Base-by-base conservation (phyloP, 2,888 invertebrate genomes). In the Diaperis boleti region DNA sequence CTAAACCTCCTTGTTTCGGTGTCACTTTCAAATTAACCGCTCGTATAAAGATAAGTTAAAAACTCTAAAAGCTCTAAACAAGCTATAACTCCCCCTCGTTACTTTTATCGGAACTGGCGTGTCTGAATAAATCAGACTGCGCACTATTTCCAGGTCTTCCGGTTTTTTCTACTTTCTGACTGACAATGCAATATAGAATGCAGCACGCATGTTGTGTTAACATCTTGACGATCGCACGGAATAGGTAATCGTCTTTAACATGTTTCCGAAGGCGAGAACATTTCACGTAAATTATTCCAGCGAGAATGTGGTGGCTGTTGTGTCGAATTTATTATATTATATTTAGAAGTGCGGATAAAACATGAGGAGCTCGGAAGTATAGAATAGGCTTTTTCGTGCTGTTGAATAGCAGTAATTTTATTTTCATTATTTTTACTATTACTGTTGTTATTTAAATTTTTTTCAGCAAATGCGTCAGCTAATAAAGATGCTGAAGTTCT, bases 31-130 rank as follows among this genome's bases (percentile, higher is more conserved):
- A n/a, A n/a, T n/a, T n/a, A n/a, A n/a, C n/a, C n/a, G n/a, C n/a
- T n/a, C n/a, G n/a, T n/a, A n/a, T n/a, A n/a, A 14, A 50, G 62
- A 62, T 62, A 62, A 63, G 35, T 42, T 56, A 59, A 59, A 59
- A 59, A 52, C 20, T 42, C 44, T 35, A 42, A 59, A 59, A 59
- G 45, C 20, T 42, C 44, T 35, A 42, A 59, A 59, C 59, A 52
- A 60, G 50, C 13, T 42, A 18, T 33, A 35, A 17, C 35, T 18
- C 17, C 50, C 37, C 52, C 52, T 52, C 29, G 31, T 42, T 52
- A 44, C 50, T 50, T 59, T 60, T 60, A 60, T 60, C 59, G 29
- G 22, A 52, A 60, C 42, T 52, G 59, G 52, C 50, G 33, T 60
- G 59, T 44, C 22, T 52, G 59, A 60, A 60, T 60, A 60, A 60